These are phyloP conservation scores for Belgica antarctica DNA, from an alignment of 2,888 invertebrate species.

Conservation along the genomic window DNA sequence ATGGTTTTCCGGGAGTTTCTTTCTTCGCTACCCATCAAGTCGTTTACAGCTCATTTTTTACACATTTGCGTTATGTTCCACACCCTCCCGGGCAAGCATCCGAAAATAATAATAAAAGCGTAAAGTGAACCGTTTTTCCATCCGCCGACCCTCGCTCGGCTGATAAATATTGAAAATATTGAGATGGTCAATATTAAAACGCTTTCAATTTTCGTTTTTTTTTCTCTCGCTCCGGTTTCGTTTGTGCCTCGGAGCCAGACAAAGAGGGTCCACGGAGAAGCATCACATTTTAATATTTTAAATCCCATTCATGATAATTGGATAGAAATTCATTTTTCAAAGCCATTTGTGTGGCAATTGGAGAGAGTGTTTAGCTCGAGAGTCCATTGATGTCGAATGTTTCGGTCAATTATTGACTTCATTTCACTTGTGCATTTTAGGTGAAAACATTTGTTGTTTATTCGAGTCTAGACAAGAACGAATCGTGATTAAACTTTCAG, in stretches of 20 bases:
- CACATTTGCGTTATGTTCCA: slow-evolving; percentile 13
- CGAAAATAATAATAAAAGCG: slow-evolving; percentile 6
- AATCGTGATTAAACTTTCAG: background rate
- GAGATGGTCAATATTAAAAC: slow-evolving; percentile 36
- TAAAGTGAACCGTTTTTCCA: too few species aligned
- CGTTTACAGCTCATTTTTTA: slow-evolving; percentile 5
- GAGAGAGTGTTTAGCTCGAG: background rate
- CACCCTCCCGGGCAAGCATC: background rate
- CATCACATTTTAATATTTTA: slow-evolving; percentile 18
- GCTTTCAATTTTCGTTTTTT: background rate
- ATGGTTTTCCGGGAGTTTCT: background rate
- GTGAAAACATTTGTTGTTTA: too few species aligned
- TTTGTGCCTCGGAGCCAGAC: background rate
- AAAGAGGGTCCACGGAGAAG: background rate
- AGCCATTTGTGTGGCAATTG: slow-evolving; percentile 6
- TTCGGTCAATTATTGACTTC: background rate
- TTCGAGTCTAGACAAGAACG: background rate
- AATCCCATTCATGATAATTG: slow-evolving; percentile 25
- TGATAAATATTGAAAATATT: slow-evolving; percentile 22
- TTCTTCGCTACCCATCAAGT: background rate
- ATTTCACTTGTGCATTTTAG: slow-evolving; percentile 5
- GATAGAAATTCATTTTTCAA: slow-evolving; percentile 15
- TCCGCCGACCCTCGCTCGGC: slow-evolving; percentile 1
- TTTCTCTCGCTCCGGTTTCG: background rate
- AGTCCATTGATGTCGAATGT: background rate